Evolutionary conservation across 2,797 vertebrate species (phyloP).

Genomic region (Lycodopsis pacificus): DNA sequence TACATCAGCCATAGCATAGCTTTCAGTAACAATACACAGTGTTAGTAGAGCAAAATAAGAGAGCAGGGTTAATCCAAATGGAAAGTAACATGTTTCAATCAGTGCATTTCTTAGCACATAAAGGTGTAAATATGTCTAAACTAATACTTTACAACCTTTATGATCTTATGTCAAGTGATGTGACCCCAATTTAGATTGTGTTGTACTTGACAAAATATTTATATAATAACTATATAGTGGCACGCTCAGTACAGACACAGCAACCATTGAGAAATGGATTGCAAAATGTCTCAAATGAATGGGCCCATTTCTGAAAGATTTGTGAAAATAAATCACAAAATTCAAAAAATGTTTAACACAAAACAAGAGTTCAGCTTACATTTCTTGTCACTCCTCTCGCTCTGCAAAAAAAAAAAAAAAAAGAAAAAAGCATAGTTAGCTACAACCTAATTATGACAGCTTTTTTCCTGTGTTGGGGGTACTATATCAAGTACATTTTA

Average conservation of each 20-base stretch:
- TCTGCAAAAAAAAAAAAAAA: conserved; percentile 82
- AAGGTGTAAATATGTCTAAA: conserved; percentile 15
- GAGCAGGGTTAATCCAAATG: conserved; percentile 35
- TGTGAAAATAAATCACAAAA: background rate
- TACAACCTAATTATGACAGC: background rate
- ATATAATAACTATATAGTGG: background rate
- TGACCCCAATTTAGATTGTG: background rate
- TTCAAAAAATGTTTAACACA: background rate
- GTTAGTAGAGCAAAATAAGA: conserved; percentile 66
- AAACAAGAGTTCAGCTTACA: conserved; percentile 87
- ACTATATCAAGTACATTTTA: background rate
- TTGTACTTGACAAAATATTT: conserved; percentile 1
- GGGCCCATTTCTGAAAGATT: background rate
- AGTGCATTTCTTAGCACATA: conserved; percentile 26
- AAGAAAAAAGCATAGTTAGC: conserved; percentile 34
- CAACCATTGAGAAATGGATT: conserved; percentile 8
- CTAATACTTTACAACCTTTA: conserved; percentile 33
- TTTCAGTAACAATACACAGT: conserved; percentile 72
- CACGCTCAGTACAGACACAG: conserved; percentile 4
- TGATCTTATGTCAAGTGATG: conserved; percentile 5
- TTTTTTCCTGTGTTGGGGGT: background rate
- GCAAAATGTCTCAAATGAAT: conserved; percentile 23
- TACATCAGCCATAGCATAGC: conserved; percentile 88
- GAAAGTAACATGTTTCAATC: conserved; percentile 17
- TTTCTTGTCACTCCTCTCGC: conserved; percentile 95